Evolutionary conservation across 2,888 invertebrate genomes (phyloP).

Genomic region (Mycogona germanica): DNA sequence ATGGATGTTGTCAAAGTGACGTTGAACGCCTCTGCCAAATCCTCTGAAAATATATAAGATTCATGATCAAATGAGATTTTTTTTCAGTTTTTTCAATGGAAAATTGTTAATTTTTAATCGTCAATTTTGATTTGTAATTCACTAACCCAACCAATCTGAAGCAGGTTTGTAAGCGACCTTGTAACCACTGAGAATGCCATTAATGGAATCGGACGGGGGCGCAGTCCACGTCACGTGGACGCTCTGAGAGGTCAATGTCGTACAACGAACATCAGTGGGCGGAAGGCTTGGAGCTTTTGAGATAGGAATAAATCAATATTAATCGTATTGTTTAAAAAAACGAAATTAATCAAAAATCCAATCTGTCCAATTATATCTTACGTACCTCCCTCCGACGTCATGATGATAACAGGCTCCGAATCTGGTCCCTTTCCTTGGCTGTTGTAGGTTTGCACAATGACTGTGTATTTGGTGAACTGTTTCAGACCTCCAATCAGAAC

Average conservation of each 20-base stretch:
- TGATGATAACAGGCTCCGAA: slow-evolving; percentile 29
- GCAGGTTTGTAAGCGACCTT: slow-evolving; percentile 87
- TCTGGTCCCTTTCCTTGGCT: slow-evolving; percentile 32
- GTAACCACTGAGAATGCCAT: slow-evolving; percentile 91
- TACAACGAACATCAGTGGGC: slow-evolving; percentile 63
- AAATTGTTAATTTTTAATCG: slow-evolving; percentile 1
- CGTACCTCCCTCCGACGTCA: slow-evolving; percentile 34
- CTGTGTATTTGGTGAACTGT: slow-evolving; percentile 33
- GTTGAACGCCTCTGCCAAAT: slow-evolving; percentile 9
- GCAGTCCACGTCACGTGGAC: slow-evolving; percentile 91
- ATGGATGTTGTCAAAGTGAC: slow-evolving; percentile 6
- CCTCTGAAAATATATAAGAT: slow-evolving; percentile 8
- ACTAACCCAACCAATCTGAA: slow-evolving; percentile 82
- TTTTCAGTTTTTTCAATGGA: background rate
- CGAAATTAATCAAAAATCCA: background rate
- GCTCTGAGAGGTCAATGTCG: slow-evolving; percentile 84
- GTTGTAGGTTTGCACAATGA: slow-evolving; percentile 34
- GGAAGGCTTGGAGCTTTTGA: slow-evolving; percentile 17
- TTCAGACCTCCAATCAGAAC: slow-evolving; percentile 18
- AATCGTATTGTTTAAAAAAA: background rate
- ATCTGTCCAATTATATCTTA: background rate
- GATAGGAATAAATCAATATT: background rate
- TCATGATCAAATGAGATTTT: background rate
- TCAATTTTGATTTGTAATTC: slow-evolving; percentile 19
- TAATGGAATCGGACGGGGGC: slow-evolving; percentile 78